Conservation (phyloP, 2,888 invertebrate genomes). For the Calameuta idolon region DNA sequence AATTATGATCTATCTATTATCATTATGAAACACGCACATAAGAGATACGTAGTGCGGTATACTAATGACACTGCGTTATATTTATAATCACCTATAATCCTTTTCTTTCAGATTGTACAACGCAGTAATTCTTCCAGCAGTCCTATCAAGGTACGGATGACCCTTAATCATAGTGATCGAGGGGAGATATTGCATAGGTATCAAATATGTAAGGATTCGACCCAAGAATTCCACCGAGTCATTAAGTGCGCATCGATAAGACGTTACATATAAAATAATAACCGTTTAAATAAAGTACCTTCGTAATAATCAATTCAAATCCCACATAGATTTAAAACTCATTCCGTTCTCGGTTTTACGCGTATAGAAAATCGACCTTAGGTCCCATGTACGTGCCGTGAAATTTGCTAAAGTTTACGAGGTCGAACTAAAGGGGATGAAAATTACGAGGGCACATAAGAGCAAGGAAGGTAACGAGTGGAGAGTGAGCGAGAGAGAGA, state of each 20-base stretch:
- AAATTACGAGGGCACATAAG: background rate
- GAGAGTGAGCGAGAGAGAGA: background rate
- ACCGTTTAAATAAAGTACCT: background rate
- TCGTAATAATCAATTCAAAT: background rate
- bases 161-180: background rate
- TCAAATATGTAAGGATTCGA: background rate
- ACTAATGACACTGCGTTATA: background rate
- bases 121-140: constrained; percentile 26
- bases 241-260: background rate
- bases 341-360: background rate
- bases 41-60: background rate
- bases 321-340: background rate
- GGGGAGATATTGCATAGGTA: background rate
- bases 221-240: background rate
- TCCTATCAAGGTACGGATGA: constrained; percentile 29
- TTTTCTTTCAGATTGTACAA: constrained; percentile 42
- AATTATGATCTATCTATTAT: background rate
- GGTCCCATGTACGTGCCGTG: background rate
- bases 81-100: background rate
- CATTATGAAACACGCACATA: background rate
- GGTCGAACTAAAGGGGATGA: background rate
- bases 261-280: background rate
- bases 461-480: background rate
- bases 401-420: background rate
- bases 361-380: background rate